Base-by-base conservation (phyloP, 1,140 invertebrate species). In the Drosophila ercepeae region DNA sequence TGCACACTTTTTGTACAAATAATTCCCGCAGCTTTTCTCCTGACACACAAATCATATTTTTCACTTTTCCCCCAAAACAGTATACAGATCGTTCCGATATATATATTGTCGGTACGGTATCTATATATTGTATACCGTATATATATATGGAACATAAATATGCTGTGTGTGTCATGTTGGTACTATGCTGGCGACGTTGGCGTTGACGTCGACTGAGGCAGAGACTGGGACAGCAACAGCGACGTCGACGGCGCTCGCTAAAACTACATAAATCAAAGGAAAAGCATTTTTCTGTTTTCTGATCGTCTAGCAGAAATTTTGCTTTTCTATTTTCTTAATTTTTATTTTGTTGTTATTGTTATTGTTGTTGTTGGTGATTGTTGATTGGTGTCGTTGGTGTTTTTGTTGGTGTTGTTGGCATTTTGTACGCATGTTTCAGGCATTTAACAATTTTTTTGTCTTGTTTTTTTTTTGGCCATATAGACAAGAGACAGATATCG, bases 231-330 rank as follows among this genome's bases (percentile, higher is more conserved):
- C 29, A 32, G 18, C 44, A 14, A 21, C 44, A 11, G 19, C 45
- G 14, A 53, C 46, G 63, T n/a, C 29, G 64, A 34, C 61, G 59
- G 59, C 53, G 72, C 74, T 78, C 59, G 75, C 78, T 83, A 78
- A 82, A 83, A 67, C 74, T 75, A 84, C 75, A 83, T 83, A 84
- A 83, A 83, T 83, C 78, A 83, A 83, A 83, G 52, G 57, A 83
- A 68, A 83, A 84, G 64, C 79, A 78, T 78, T 83, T 83, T 71
- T 83, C 69, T 75, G 60, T 75, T 81, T 58, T 70, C 45, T 59
- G 65, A 45, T 69, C 53, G 67, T 70, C 68, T 72, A 36, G 64
- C 27, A 59, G 45, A 71, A 49, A 16, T 42, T 53, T 51, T 25
- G 13, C 65, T 82, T 57, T 64, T 59, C 46, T 52, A 48, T 61